Percentiles rank a stretch among this genome's conserved stretches.
phyloP scores from a whole-genome alignment of 2,888 invertebrate genomes.

The Diadegma fenestrale region DNA sequence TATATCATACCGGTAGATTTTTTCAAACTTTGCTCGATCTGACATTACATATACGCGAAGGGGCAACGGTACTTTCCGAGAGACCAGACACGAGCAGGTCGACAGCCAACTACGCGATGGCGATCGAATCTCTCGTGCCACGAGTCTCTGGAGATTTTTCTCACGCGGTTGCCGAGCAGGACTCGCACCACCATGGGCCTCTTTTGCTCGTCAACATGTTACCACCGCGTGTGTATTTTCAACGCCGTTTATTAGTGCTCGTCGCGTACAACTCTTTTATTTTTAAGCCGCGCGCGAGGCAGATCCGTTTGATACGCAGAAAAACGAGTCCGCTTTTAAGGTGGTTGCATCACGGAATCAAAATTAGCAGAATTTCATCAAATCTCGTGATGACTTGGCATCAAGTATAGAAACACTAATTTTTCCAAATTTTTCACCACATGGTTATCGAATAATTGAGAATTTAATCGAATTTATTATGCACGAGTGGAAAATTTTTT shows the following conservation, averaged over 20 bases:
- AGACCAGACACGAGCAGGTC: conserved; percentile 41
- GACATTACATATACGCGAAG: conserved; percentile 8
- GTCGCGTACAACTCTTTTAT: conserved; percentile 8
- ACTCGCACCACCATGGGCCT: conserved; percentile 3
- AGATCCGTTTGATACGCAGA: conserved; percentile 63
- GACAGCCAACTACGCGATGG: conserved; percentile 12
- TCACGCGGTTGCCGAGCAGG: conserved; percentile 43
- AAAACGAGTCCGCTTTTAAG: conserved; percentile 53
- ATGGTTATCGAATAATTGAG: no score
- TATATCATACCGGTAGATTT: conserved; percentile 3
- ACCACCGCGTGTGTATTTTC: neutral
- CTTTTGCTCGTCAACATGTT: conserved; percentile 30
- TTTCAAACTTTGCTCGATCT: neutral
- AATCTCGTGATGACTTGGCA: no score
- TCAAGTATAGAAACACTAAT: no score
- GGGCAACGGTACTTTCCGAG: conserved; percentile 43
- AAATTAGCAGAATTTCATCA: no score
- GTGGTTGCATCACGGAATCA: no score
- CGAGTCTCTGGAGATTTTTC: conserved; percentile 45
- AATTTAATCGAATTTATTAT: no score
- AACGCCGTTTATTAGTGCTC: conserved; percentile 27
- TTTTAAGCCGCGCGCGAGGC: neutral
- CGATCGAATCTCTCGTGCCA: conserved; percentile 45
- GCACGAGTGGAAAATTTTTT: no score
- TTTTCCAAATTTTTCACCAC: no score